Conservation (phyloP, 2,113 vertebrate genomes). For the Leucosticte australis region DNA sequence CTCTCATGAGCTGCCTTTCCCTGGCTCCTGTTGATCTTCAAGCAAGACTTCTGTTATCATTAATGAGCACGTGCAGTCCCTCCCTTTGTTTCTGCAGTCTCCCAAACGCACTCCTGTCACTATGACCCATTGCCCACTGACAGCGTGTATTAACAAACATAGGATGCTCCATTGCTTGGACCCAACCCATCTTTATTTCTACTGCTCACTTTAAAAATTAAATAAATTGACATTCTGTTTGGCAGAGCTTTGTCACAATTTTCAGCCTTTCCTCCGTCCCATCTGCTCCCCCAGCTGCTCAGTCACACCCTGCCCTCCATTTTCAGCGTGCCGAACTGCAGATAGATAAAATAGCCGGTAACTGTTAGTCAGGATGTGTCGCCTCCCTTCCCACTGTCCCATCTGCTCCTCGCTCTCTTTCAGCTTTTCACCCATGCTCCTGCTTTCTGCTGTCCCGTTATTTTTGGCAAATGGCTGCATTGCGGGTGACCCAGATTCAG, state of each 20-base stretch:
- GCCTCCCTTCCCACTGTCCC: slow-evolving; percentile 57
- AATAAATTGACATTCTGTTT: slow-evolving; percentile 34
- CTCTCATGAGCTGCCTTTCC: not conserved
- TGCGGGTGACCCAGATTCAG: slow-evolving; percentile 36
- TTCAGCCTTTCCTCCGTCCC: slow-evolving; percentile 43
- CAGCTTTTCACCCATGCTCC: not conserved
- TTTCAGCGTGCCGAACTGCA: not conserved
- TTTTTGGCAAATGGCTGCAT: slow-evolving; percentile 54
- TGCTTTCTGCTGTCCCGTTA: not conserved
- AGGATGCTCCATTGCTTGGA: not conserved
- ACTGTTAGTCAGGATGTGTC: slow-evolving; percentile 58
- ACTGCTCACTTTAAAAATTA: slow-evolving; percentile 46
- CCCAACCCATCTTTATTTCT: slow-evolving; percentile 24
- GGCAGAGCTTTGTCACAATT: slow-evolving; percentile 57
- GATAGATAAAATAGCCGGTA: slow-evolving; percentile 35
- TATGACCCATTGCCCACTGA: not conserved
- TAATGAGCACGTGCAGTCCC: not conserved
- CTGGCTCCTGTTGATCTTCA: not conserved
- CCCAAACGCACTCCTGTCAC: not conserved
- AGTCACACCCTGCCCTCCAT: slow-evolving; percentile 57
- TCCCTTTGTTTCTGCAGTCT: not conserved
- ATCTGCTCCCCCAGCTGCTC: slow-evolving; percentile 66
- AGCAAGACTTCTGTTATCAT: not conserved
- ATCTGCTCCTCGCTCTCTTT: slow-evolving; percentile 22
- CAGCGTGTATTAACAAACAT: not conserved